Conservation (phyloP, 2,888 invertebrate genomes). For the Venustoraphidia nigricollis region DNA sequence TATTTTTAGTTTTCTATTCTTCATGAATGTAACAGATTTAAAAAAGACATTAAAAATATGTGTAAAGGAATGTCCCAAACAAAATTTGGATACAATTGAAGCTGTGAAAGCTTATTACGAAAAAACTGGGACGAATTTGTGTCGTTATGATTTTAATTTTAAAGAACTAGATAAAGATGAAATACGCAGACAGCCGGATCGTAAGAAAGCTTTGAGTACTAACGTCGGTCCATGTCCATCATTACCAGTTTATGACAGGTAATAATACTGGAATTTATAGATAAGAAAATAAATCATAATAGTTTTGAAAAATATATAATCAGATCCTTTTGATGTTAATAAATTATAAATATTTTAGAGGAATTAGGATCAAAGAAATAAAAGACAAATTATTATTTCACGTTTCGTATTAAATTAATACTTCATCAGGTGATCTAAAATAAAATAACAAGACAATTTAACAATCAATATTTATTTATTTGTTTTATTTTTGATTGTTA, state of each 20-base stretch:
- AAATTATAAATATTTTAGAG: too few relatives aligned
- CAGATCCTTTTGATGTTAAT: too few relatives aligned
- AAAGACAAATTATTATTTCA: too few relatives aligned
- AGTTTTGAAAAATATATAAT: too few relatives aligned
- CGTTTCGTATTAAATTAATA: too few relatives aligned
- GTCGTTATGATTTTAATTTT: slow-evolving; percentile 54
- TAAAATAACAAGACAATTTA: too few relatives aligned
- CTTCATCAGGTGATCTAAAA: too few relatives aligned
- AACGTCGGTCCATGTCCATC: slow-evolving; percentile 62
- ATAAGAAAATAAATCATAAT: neutral
- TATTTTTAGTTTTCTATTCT: slow-evolving; percentile 52
- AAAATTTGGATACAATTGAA: slow-evolving; percentile 38
- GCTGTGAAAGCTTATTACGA: slow-evolving; percentile 60
- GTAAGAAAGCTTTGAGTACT: slow-evolving; percentile 22
- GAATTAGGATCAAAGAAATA: too few relatives aligned
- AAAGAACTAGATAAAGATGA: slow-evolving; percentile 31
- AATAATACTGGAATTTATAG: slow-evolving; percentile 9
- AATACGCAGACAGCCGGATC: slow-evolving; percentile 14
- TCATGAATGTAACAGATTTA: slow-evolving; percentile 64
- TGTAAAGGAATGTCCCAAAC: slow-evolving; percentile 72
- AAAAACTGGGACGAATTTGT: slow-evolving; percentile 59
- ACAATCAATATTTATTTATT: too few relatives aligned
- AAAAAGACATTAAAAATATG: slow-evolving; percentile 72
- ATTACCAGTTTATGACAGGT: slow-evolving; percentile 63
- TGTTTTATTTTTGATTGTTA: too few relatives aligned